These are phyloP conservation scores for Ichneumon xanthorius DNA, from an alignment of 2,888 invertebrate species.

Conservation along the genomic window DNA sequence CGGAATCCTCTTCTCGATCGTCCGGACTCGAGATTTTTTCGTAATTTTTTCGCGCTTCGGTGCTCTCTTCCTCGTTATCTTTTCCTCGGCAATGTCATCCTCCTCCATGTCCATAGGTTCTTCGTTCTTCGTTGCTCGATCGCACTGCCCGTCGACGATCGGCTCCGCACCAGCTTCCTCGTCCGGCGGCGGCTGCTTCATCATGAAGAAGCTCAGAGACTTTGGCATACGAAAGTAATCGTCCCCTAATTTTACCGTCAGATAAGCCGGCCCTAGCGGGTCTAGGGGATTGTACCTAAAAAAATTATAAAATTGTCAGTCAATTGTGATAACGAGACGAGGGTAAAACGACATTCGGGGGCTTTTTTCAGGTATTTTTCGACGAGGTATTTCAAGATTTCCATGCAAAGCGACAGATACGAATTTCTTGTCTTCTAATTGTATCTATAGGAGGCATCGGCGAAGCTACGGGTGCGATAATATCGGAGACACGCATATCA, in stretches of 20 bases:
- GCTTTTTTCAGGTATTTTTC: slow-evolving; percentile 9
- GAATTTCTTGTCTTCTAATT: slow-evolving; percentile 15
- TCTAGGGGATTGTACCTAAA: slow-evolving; percentile 81
- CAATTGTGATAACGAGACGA: slow-evolving; percentile 48
- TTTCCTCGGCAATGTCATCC: slow-evolving; percentile 32
- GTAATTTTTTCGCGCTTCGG: slow-evolving; percentile 7
- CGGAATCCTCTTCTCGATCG: slow-evolving; percentile 28
- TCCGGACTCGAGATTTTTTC: slow-evolving; percentile 18
- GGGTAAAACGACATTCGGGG: neutral
- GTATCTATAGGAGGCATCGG: slow-evolving; percentile 9
- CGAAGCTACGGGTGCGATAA: slow-evolving; percentile 11
- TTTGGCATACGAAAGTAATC: slow-evolving; percentile 81
- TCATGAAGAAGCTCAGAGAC: slow-evolving; percentile 79
- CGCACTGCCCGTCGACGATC: slow-evolving; percentile 7
- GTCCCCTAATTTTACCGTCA: slow-evolving; percentile 80
- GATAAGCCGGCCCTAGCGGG: slow-evolving; percentile 78
- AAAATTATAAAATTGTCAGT: slow-evolving; percentile 75
- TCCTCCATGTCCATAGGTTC: slow-evolving; percentile 8
- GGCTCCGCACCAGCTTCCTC: slow-evolving; percentile 56
- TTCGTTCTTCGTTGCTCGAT: slow-evolving; percentile 6
- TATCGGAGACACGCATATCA: slow-evolving; percentile 8
- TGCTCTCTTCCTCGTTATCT: slow-evolving; percentile 11
- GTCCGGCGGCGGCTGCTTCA: slow-evolving; percentile 74
- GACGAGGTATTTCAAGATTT: slow-evolving; percentile 33
- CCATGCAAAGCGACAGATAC: slow-evolving; percentile 56